Evolutionary conservation across 2,888 invertebrate species (phyloP).

Genomic region (Cryptocephalus primarius): DNA sequence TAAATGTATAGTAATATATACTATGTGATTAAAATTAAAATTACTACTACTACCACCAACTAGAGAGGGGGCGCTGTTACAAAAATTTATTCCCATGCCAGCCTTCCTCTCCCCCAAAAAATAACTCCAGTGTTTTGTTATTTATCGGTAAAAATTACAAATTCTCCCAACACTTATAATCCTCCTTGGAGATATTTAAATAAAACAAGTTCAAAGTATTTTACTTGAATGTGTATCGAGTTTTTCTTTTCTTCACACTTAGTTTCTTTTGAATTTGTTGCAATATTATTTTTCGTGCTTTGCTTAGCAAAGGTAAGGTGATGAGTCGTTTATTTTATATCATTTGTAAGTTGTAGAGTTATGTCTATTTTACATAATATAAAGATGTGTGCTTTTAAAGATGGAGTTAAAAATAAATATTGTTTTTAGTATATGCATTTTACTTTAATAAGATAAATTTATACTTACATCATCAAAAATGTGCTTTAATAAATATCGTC

Average conservation of each 20-base stretch:
- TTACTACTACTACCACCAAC: conserved; percentile 18
- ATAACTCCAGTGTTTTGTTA: conserved; percentile 19
- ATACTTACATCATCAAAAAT: too few species aligned
- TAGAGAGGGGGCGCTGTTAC: conserved; percentile 6
- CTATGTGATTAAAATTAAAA: conserved; percentile 20
- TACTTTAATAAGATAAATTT: conserved; percentile 1
- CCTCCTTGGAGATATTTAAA: conserved; percentile 1
- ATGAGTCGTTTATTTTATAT: conserved; percentile 25
- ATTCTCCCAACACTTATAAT: conserved; percentile 2
- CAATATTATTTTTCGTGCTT: conserved; percentile 25
- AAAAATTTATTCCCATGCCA: too few species aligned
- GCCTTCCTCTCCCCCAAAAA: too few species aligned
- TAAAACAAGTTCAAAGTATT: not conserved
- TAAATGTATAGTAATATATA: conserved; percentile 28
- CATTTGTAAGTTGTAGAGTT: conserved; percentile 29
- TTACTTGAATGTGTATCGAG: not conserved
- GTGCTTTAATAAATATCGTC: too few species aligned
- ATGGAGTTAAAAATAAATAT: conserved; percentile 31
- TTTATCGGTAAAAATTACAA: conserved; percentile 11
- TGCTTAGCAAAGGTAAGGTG: conserved; percentile 29
- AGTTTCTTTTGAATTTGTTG: conserved; percentile 9
- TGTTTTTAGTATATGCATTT: conserved; percentile 26
- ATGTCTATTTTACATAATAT: conserved; percentile 29
- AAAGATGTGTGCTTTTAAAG: conserved; percentile 33
- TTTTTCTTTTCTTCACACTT: not conserved